These are phyloP conservation scores for Brachypodius melanocephalos DNA, from an alignment of 2,113 vertebrate genomes.

Conservation along the genomic window DNA sequence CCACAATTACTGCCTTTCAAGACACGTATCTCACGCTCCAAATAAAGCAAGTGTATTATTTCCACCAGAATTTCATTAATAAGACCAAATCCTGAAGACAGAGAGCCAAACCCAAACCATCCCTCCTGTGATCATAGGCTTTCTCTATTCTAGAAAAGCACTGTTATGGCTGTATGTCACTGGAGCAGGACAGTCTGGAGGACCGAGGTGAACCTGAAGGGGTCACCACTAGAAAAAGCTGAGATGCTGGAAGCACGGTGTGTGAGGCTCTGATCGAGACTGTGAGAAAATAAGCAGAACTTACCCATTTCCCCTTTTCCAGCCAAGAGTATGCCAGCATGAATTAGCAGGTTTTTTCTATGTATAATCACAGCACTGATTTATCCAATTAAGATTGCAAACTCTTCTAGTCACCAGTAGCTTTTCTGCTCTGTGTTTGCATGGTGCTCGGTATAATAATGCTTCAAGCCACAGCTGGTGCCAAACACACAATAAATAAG, in stretches of 20 bases:
- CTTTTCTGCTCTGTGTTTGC: conserved; percentile 8
- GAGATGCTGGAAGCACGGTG: not conserved
- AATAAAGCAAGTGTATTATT: not conserved
- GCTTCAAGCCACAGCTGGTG: not conserved
- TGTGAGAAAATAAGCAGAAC: not conserved
- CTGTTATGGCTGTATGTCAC: not conserved
- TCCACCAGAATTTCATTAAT: not conserved
- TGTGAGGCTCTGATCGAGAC: not conserved
- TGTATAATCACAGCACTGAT: not conserved
- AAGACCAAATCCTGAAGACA: not conserved
- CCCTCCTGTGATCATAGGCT: not conserved
- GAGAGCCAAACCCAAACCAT: not conserved
- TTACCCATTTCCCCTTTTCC: not conserved
- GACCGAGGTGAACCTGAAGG: not conserved
- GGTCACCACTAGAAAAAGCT: not conserved
- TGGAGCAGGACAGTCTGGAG: not conserved
- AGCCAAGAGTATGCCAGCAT: not conserved
- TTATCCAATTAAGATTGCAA: not conserved
- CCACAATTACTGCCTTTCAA: not conserved
- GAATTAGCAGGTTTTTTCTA: not conserved
- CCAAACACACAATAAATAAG: conserved; percentile 11
- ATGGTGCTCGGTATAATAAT: not conserved
- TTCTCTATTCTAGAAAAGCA: not conserved
- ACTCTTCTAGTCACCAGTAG: not conserved
- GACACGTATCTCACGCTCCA: not conserved